Evolutionary conservation across 1,140 invertebrate genomes (phyloP), one percentile per base, ranked within the genome.

Genomic region (Pinna nobilis): DNA sequence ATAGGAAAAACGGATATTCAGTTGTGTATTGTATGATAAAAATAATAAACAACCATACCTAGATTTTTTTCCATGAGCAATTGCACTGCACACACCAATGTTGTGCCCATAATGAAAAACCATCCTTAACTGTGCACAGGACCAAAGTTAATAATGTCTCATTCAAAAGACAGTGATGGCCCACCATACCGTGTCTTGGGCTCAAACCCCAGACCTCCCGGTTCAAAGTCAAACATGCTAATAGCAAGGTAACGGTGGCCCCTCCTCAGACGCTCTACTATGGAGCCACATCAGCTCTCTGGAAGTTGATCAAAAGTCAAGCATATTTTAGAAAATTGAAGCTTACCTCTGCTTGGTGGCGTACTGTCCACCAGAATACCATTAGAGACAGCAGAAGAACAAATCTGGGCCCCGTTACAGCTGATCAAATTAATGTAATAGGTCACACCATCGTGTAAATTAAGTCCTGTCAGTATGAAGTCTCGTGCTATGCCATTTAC

Each of bases 141-240:
- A n/a, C n/a, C n/a, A n/a, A 47, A 47, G 2, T 2, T 47, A 15
- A 47, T 47, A 20, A 47, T 47, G 20, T 47, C 44, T 47, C 15
- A n/a, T n/a, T n/a, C n/a, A n/a, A n/a, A n/a, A n/a, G n/a, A n/a
- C n/a, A n/a, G n/a, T n/a, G n/a, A n/a, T n/a, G n/a, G n/a, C n/a
- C n/a, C n/a, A n/a, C n/a, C n/a, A n/a, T 65, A 80, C 75, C 68
- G 41, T 39, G 44, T 75, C n/a, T n/a, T n/a, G n/a, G n/a, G n/a
- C n/a, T n/a, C 28, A 57, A 81, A 81, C 5, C 77, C 79, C 2
- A 81, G 39, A 77, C 79, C 79, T 13, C 74, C 75, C 28, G n/a
- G n/a, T n/a, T n/a, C n/a, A n/a, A n/a, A n/a, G n/a, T n/a, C n/a
- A n/a, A n/a, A n/a, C n/a, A n/a, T n/a, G n/a, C n/a, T n/a, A n/a